These are phyloP conservation scores for Baccha elongata DNA, from an alignment of 2,888 invertebrate genomes.

Conservation along the genomic window DNA sequence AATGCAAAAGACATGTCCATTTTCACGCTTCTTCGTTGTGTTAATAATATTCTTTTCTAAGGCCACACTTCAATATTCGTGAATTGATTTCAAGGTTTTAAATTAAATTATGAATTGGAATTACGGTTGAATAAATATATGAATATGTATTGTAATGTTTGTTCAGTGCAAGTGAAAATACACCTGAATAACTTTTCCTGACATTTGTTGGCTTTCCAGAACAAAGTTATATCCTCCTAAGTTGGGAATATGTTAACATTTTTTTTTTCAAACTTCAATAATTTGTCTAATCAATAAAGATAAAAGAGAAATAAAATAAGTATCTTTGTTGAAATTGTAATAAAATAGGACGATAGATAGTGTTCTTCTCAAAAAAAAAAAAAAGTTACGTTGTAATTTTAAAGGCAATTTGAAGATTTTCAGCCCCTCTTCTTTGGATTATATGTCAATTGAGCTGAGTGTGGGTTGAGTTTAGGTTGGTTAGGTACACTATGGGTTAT, in stretches of 20 bases:
- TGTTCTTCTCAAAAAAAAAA: slow-evolving; percentile 3
- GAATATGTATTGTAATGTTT: too few relatives aligned
- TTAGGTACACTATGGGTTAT: slow-evolving; percentile 22
- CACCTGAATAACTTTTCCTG: too few relatives aligned
- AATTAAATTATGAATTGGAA: slow-evolving; percentile 50
- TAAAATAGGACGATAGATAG: slow-evolving; percentile 54
- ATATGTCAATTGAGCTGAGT: slow-evolving; percentile 55
- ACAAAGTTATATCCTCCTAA: too few relatives aligned
- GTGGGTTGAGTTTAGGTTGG: slow-evolving; percentile 27
- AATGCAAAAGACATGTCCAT: slow-evolving; percentile 64
- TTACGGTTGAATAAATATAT: background rate
- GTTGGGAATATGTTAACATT: slow-evolving; percentile 10
- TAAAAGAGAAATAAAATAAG: slow-evolving; percentile 56
- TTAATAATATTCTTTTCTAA: slow-evolving; percentile 19
- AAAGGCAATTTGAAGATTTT: slow-evolving; percentile 48
- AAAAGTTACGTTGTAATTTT: slow-evolving; percentile 53
- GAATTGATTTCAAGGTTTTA: slow-evolving; percentile 39
- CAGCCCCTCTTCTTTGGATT: slow-evolving; percentile 46
- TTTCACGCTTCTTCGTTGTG: slow-evolving; percentile 54
- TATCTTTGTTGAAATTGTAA: slow-evolving; percentile 47
- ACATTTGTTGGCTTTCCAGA: too few relatives aligned
- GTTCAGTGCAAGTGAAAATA: too few relatives aligned
- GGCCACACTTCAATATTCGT: slow-evolving; percentile 26
- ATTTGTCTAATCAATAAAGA: slow-evolving; percentile 61
- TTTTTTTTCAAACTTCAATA: slow-evolving; percentile 27